These are phyloP conservation scores for Merluccius polli DNA, from an alignment of 2,797 vertebrate genomes.

Conservation along the genomic window DNA sequence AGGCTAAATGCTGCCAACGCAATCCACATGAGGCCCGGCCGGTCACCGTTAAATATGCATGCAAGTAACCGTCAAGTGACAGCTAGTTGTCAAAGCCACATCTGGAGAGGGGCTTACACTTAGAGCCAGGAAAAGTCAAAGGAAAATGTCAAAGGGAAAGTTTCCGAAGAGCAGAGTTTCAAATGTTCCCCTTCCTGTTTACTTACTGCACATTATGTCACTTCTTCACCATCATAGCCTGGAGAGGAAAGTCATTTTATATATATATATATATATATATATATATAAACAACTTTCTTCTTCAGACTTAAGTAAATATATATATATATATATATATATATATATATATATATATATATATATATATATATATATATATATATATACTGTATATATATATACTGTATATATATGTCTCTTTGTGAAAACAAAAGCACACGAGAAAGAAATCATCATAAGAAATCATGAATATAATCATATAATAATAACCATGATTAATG, in stretches of 20 bases:
- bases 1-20: constrained; percentile 26
- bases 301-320: no score
- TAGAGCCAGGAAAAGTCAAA: constrained; percentile 7
- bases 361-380: not conserved
- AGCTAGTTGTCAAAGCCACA: constrained; percentile 36
- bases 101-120: constrained; percentile 14
- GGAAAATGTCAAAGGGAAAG: not conserved
- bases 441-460: not conserved
- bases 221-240: not conserved
- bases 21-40: constrained; percentile 30
- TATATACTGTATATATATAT: not conserved
- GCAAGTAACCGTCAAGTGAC: constrained; percentile 47
- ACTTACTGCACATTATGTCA: not conserved
- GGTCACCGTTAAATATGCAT: constrained; percentile 52
- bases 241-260: no score
- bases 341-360: not conserved
- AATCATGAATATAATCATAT: not conserved
- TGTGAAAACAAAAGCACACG: not conserved
- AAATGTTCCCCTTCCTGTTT: not conserved
- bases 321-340: no score
- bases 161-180: not conserved
- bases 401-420: not conserved
- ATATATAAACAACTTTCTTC: no score
- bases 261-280: no score
- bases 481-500: not conserved